Conservation (phyloP, 2,888 invertebrate genomes). For the Synanthedon myopaeformis region DNA sequence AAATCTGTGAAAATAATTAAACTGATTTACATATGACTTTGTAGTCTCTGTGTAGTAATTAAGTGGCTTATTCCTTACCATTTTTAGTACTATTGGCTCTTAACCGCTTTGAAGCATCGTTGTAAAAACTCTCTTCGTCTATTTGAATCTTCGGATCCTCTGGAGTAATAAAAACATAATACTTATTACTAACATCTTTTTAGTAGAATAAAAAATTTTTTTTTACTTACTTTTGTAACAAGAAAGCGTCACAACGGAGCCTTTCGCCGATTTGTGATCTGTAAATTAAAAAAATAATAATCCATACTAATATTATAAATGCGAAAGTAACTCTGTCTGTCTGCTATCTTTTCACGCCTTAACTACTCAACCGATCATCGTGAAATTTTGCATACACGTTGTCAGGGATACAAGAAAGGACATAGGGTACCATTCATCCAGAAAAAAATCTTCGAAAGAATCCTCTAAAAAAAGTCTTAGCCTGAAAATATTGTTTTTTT, state of each 20-base stretch:
- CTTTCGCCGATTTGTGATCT: slow-evolving; percentile 72
- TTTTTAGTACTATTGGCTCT: slow-evolving; percentile 48
- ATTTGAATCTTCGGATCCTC: slow-evolving; percentile 62
- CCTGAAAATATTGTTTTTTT: no score
- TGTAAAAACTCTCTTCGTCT: slow-evolving; percentile 54
- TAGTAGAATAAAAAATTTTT: not conserved
- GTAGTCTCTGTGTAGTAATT: no score
- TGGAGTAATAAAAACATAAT: slow-evolving; percentile 16
- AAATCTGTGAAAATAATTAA: not conserved
- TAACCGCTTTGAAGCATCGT: slow-evolving; percentile 41
- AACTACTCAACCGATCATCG: no score
- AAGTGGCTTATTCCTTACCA: slow-evolving; percentile 19
- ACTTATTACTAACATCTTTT: not conserved
- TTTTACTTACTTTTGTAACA: slow-evolving; percentile 73
- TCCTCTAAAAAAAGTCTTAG: no score
- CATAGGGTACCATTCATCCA: no score
- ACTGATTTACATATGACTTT: no score
- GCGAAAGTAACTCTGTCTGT: no score
- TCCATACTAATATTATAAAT: no score
- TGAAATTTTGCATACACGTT: no score
- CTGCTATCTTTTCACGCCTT: no score
- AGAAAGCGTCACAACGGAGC: slow-evolving; percentile 69
- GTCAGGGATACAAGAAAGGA: no score
- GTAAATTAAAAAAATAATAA: slow-evolving; percentile 26
- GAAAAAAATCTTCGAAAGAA: no score